Percentiles rank a stretch among this genome's conserved stretches.
These are phyloP conservation scores for Pollenia labialis DNA, from an alignment of 2,888 invertebrate species.

Conservation along the genomic window DNA sequence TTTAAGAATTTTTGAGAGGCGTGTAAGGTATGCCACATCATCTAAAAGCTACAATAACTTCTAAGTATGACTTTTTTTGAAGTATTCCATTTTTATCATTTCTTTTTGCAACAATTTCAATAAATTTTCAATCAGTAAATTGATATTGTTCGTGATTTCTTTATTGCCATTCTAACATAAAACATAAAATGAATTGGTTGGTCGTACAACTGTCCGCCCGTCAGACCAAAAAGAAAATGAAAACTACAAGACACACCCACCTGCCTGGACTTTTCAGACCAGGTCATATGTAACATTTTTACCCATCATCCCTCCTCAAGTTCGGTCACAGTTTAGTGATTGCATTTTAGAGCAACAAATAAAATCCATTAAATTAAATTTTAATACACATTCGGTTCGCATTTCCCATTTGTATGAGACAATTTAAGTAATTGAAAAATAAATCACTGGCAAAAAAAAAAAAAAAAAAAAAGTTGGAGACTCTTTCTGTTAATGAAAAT, in stretches of 20 bases:
- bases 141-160: constrained; percentile 82
- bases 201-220: constrained; percentile 4
- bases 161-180: constrained; percentile 74
- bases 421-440: constrained; percentile 73
- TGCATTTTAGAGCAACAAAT: constrained; percentile 34
- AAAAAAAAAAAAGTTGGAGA: not conserved
- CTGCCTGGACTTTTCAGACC: not conserved
- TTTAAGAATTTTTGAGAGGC: too few relatives aligned
- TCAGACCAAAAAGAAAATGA: constrained; percentile 28
- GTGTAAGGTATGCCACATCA: not conserved
- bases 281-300: constrained; percentile 19
- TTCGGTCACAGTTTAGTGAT: constrained; percentile 66
- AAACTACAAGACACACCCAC: constrained; percentile 68
- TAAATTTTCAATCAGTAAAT: constrained; percentile 84
- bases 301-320: constrained; percentile 13
- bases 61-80: not conserved
- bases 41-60: constrained; percentile 25
- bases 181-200: constrained; percentile 67
- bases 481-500: constrained; percentile 41
- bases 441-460: constrained; percentile 37
- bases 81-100: not conserved
- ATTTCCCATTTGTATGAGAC: constrained; percentile 38
- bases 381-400: constrained; percentile 30
- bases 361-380: constrained; percentile 69
- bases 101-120: constrained; percentile 72